Percentiles rank a stretch among this genome's conserved stretches.
Conservation (phyloP, 2,797 vertebrate species). For the Cyclura pinguis region DNA sequence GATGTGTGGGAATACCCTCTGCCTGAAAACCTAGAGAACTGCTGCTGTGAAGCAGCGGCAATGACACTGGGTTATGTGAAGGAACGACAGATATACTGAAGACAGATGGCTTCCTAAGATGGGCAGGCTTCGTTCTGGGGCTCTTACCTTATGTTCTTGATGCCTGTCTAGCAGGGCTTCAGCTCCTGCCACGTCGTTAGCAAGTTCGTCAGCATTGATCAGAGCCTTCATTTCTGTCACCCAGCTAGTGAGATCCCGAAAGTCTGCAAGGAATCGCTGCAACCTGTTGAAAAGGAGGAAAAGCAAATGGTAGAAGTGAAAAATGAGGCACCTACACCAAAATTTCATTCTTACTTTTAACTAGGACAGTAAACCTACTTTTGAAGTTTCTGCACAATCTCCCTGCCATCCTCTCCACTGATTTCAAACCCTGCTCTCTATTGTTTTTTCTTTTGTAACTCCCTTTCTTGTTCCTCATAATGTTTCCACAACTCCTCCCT, state of each 20-base stretch:
- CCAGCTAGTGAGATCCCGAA: constrained; percentile 98
- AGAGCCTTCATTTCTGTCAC: constrained; percentile 99
- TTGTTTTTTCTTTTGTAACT: not conserved
- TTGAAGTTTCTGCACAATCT: not conserved
- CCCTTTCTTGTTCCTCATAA: not conserved
- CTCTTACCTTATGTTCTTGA: constrained; percentile 94
- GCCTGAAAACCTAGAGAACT: not conserved
- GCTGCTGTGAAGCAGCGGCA: not conserved
- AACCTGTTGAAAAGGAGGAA: constrained; percentile 80
- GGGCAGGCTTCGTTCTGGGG: not conserved
- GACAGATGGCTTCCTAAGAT: not conserved
- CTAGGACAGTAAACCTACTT: not conserved
- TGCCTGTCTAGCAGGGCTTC: constrained; percentile 97
- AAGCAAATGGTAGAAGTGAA: not conserved
- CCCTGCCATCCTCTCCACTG: not conserved
- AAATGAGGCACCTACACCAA: not conserved
- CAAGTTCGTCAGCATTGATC: constrained; percentile 97
- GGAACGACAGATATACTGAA: too few species aligned
- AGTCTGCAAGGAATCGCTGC: constrained; percentile 97
- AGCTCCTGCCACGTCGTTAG: constrained; percentile 96
- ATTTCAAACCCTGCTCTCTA: not conserved
- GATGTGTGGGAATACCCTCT: not conserved
- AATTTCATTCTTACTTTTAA: not conserved
- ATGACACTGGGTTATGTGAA: not conserved
- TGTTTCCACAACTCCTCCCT: not conserved